Percentiles rank a stretch among this genome's conserved stretches.
Evolutionary conservation across 2,113 vertebrate species (phyloP).

Genomic region (Aleadryas rufinucha): DNA sequence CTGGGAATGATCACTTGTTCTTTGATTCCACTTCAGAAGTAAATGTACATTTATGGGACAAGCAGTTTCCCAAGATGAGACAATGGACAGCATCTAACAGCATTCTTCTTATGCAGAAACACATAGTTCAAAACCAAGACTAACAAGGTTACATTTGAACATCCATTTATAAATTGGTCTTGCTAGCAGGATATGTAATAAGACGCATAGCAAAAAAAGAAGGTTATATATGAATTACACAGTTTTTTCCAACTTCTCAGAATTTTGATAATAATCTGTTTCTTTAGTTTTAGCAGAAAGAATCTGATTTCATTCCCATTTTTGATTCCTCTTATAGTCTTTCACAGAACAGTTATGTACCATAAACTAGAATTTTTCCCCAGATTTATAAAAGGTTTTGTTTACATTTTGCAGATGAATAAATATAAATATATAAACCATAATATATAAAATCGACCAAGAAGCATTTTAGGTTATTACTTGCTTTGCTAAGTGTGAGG

Average conservation of each 20-base stretch:
- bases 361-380: not conserved
- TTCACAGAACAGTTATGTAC: not conserved
- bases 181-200: not conserved
- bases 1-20: not conserved
- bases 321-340: not conserved
- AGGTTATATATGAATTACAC: not conserved
- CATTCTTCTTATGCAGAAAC: not conserved
- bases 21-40: not conserved
- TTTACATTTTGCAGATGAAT: not conserved
- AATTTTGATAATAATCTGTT: not conserved
- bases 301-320: not conserved
- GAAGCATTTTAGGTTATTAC: not conserved
- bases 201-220: not conserved
- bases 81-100: not conserved
- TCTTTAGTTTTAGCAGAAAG: not conserved
- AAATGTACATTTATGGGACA: not conserved
- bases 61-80: not conserved
- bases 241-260: not conserved
- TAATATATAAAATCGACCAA: not conserved
- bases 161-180: not conserved
- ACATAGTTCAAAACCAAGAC: not conserved
- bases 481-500: not conserved
- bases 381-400: not conserved
- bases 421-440: not conserved
- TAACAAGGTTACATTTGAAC: not conserved